Evolutionary conservation across 2,888 invertebrate genomes (phyloP).

Genomic region (Cheilosia impressa): DNA sequence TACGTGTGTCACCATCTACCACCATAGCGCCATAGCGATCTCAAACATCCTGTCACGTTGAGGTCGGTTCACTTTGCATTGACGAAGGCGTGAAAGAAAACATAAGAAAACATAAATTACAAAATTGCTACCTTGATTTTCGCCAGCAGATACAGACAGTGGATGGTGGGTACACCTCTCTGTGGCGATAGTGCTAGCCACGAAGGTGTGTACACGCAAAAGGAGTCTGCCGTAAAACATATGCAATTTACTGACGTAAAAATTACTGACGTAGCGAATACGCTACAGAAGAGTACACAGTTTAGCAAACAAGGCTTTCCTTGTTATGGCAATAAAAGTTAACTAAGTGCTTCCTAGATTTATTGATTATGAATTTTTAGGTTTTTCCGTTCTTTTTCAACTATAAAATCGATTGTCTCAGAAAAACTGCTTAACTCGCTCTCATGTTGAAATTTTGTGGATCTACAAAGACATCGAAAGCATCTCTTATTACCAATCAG

Average conservation of each 20-base stretch:
- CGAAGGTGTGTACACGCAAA: not conserved
- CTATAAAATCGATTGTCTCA: too few species aligned
- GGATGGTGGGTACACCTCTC: not conserved
- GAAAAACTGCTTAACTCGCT: too few species aligned
- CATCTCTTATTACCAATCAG: too few species aligned
- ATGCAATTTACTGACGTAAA: not conserved
- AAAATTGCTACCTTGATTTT: conserved; percentile 1
- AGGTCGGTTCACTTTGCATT: conserved; percentile 3
- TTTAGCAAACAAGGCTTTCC: not conserved
- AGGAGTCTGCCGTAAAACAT: not conserved
- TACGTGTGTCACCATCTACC: conserved; percentile 6
- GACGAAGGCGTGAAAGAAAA: conserved; percentile 47
- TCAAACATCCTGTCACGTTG: conserved; percentile 21
- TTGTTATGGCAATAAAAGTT: not conserved
- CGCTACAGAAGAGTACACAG: not conserved
- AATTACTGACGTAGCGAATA: too few species aligned
- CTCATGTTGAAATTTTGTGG: too few species aligned
- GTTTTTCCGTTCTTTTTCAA: too few species aligned
- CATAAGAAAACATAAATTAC: conserved; percentile 29
- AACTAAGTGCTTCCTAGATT: too few species aligned
- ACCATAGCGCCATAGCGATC: not conserved
- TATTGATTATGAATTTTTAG: too few species aligned
- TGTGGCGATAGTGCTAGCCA: not conserved
- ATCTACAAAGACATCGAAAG: too few species aligned
- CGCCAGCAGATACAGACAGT: not conserved